These are phyloP conservation scores for Drosophila nebulosa DNA, from an alignment of 1,140 invertebrate species.

Conservation along the genomic window DNA sequence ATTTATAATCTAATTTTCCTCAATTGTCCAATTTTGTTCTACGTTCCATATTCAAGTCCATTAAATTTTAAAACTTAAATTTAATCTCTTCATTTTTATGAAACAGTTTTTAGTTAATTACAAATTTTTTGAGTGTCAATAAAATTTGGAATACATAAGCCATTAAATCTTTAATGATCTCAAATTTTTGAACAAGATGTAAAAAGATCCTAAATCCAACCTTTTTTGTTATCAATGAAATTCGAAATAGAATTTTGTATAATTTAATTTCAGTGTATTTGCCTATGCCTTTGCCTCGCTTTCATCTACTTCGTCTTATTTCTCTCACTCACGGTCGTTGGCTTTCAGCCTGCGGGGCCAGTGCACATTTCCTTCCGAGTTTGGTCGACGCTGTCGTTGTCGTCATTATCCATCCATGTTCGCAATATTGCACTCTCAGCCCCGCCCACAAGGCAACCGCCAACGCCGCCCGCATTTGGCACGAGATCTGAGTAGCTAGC, in stretches of 20 bases:
- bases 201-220: too few relatives aligned
- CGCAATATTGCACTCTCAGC: constrained; percentile 76
- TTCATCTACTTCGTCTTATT: neutral
- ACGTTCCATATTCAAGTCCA: too few relatives aligned
- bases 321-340: neutral
- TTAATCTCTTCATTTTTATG: too few relatives aligned
- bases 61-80: too few relatives aligned
- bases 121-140: too few relatives aligned
- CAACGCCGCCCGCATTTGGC: constrained; percentile 49
- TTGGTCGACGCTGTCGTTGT: constrained; percentile 41
- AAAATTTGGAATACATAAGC: neutral
- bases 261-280: neutral
- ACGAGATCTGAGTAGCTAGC: constrained; percentile 21
- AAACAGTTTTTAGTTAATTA: too few relatives aligned
- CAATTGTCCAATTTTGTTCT: too few relatives aligned
- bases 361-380: constrained; percentile 65
- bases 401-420: constrained; percentile 73
- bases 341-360: constrained; percentile 47
- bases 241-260: too few relatives aligned
- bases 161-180: too few relatives aligned
- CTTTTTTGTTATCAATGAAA: too few relatives aligned
- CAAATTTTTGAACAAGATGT: too few relatives aligned
- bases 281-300: neutral
- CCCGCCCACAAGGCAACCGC: constrained; percentile 32
- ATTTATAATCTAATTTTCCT: too few relatives aligned